Base-by-base conservation (phyloP, 1,140 invertebrate genomes). In the Zaprionus kolodkinae region DNA sequence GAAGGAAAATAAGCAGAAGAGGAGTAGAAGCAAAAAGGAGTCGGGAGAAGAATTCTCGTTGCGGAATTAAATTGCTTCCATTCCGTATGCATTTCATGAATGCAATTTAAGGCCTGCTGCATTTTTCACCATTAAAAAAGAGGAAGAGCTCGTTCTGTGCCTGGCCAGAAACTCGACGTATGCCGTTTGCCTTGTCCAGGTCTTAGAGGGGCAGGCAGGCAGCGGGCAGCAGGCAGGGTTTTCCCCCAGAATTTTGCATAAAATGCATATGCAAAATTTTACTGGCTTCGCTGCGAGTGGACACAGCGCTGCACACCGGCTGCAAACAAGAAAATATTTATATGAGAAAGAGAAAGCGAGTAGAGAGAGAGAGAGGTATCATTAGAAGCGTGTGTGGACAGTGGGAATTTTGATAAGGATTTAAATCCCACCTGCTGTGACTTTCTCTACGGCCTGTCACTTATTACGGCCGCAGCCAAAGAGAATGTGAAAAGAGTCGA, bases 71-170 rank as follows among this genome's bases (percentile, higher is more conserved):
- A 79, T 81, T 72, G 71, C 69, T 76, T 72, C 60, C 72, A 79
- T 82, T 76, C 63, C 81, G 54, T 76, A 87, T 85, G 82, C 71
- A 79, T 85, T 85, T 81, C 82, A 76, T 81, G 82, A 76, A 86
- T 81, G 82, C 75, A 81, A 81, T 87, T 85, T 85, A 87, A 82
- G 71, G 63, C 79, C 71, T 64, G 54, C 79, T 85, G 81, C 82
- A 84, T 84, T 78, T 85, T 86, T 86, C 74, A 72, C 61, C 76
- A 83, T 79, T 76, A 74, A 76, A 82, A 82, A 82, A 1, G 27
- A 30, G 6, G 27, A 30, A 21, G 12, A 43, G 45, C 15, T 17
- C 9, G 17, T 9, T 25, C 81, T 82, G 74, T 82, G 62, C 25
- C 35, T 36, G 40, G 55, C 45, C 40, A 45, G 40, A 9, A 50